Conservation (phyloP, 2,888 invertebrate species). For the Mimachlamys varia region DNA sequence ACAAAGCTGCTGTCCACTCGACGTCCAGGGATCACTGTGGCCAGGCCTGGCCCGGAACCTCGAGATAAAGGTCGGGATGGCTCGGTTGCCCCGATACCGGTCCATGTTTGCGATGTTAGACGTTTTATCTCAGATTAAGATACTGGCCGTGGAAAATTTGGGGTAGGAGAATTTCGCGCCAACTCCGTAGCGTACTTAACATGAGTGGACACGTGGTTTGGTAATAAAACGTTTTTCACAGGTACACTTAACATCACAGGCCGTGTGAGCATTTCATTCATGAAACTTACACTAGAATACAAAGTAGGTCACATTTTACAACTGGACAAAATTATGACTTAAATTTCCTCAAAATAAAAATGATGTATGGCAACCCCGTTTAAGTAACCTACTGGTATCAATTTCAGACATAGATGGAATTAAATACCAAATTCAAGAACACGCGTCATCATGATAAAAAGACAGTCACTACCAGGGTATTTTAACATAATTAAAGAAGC, state of each 20-base stretch:
- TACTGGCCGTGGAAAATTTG: constrained; percentile 34
- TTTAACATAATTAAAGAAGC: too few species aligned
- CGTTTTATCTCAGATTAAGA: constrained; percentile 48
- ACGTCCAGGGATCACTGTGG: constrained; percentile 44
- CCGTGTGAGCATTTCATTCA: constrained; percentile 42
- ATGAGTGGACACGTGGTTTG: constrained; percentile 32
- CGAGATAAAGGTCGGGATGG: constrained; percentile 49
- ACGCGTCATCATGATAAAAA: too few species aligned
- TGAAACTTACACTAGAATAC: background rate
- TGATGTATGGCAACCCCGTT: too few species aligned
- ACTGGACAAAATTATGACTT: background rate
- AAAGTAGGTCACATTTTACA: background rate
- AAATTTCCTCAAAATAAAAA: background rate
- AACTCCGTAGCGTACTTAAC: background rate
- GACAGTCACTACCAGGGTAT: too few species aligned
- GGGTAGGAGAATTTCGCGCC: constrained; percentile 24
- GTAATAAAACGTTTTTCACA: background rate
- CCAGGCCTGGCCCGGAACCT: background rate
- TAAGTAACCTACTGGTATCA: too few species aligned
- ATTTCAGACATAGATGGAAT: too few species aligned
- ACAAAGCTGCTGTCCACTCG: background rate
- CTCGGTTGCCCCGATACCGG: constrained; percentile 50
- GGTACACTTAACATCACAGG: constrained; percentile 9
- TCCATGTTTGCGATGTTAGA: constrained; percentile 40
- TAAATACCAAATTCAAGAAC: too few species aligned